Percentiles rank a stretch among this genome's conserved stretches.
Evolutionary conservation across 2,888 invertebrate genomes (phyloP).

Genomic region (Sylvicola fuscatus): DNA sequence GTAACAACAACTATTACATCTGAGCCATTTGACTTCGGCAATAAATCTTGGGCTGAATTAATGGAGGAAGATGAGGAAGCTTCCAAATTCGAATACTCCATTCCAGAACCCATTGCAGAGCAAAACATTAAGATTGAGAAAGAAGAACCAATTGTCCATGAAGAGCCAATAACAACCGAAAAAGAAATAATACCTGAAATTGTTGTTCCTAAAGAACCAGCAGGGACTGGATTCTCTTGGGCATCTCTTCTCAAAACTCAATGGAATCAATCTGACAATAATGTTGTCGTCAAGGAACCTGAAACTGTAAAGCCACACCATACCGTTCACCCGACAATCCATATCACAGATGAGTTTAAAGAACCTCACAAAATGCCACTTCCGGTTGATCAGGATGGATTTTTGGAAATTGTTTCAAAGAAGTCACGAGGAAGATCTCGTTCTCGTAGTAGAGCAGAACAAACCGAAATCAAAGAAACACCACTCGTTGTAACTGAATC

Average conservation of each 20-base stretch:
- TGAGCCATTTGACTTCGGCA: not conserved
- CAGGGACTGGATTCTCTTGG: constrained; percentile 1
- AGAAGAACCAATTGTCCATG: too few species aligned
- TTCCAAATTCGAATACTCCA: too few species aligned
- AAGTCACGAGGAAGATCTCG: constrained; percentile 9
- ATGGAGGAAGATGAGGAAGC: constrained; percentile 13
- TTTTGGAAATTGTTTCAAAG: constrained; percentile 27
- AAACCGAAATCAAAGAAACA: constrained; percentile 7
- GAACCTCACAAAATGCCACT: too few species aligned
- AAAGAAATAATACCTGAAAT: not conserved
- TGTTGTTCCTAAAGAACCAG: not conserved
- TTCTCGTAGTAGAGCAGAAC: constrained; percentile 2
- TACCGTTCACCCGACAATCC: too few species aligned
- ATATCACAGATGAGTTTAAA: too few species aligned
- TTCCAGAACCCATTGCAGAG: too few species aligned
- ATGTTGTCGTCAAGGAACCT: constrained; percentile 7
- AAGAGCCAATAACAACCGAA: too few species aligned
- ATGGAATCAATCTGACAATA: constrained; percentile 4
- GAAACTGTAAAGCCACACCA: constrained; percentile 3
- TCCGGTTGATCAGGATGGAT: constrained; percentile 24
- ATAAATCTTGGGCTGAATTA: constrained; percentile 15
- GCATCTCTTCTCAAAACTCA: constrained; percentile 3
- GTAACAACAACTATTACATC: too few species aligned
- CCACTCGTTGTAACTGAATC: constrained; percentile 7
- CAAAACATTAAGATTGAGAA: too few species aligned